Evolutionary conservation across 2,797 vertebrate species (phyloP), one percentile per base, ranked within the genome.

Genomic region (Cichlasoma orientale): DNA sequence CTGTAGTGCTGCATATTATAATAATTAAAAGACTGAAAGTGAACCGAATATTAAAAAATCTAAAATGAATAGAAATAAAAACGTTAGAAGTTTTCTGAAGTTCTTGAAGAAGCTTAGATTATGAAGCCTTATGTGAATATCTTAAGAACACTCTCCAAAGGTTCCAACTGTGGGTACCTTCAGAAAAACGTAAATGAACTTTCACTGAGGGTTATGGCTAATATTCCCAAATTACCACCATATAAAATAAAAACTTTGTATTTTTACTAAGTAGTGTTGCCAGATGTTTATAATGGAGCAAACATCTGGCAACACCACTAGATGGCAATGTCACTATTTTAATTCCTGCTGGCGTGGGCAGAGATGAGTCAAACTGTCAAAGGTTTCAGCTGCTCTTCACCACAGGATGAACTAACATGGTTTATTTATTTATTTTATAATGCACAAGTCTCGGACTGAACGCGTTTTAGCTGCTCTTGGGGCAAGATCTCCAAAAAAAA

Each of bases 251-350:
- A 66, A 66, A 47, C 41, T 47, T 47, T 66, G 38, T 23, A 29
- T 47, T 29, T 21, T 21, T 52, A 52, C 13, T 47, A 7, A 11
- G 19, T 14, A 21, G 3, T 23, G 21, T 27, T 58, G 23, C n/a
- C 53, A 78, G 38, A 53, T 73, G 54, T 72, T 53, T 14, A 6
- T 23, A 36, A 14, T 21, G 21, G 1, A 44, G 74, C 9, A 47
- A 56, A 5, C 1, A 74, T 79, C 38, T 31, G 33, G 10, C 3
- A 50, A 1, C 7, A 23, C 80, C 93, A 82, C 90, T 84, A 92
- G 92, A 81, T 87, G 93, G 85, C 87, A 55, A 0, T 76, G 57
- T 87, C 74, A 21, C 31, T 31, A 27, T 38, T 29, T 63, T 47
- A 50, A 79, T 75, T 27, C 4, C 5, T 29, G 50, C 0, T 41